phyloP scores from a whole-genome alignment of 2,888 invertebrate genomes.

The Calameuta idolon region DNA sequence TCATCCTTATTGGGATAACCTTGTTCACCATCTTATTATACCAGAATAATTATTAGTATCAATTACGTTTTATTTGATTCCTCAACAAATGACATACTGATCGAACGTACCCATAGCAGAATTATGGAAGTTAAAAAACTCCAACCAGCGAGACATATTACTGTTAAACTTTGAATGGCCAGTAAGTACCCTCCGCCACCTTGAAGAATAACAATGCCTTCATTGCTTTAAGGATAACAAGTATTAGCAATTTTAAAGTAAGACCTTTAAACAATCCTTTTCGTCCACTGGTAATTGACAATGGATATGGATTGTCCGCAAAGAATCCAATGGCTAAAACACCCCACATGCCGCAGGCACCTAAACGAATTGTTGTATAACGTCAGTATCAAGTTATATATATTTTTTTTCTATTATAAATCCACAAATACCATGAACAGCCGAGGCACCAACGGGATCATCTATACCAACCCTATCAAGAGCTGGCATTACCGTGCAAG shows the following conservation, averaged over 20 bases:
- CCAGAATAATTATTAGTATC: constrained; percentile 6
- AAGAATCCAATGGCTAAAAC: constrained; percentile 90
- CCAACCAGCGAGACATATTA: constrained; percentile 80
- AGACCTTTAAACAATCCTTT: constrained; percentile 81
- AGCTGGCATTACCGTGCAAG: constrained; percentile 78
- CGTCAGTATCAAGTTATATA: neutral
- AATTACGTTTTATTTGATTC: neutral
- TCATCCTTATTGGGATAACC: constrained; percentile 87
- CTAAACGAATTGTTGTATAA: constrained; percentile 30
- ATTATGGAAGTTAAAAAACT: constrained; percentile 78
- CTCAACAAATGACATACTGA: neutral
- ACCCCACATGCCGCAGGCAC: constrained; percentile 73
- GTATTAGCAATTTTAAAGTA: neutral
- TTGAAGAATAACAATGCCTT: constrained; percentile 51
- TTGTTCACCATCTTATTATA: constrained; percentile 73
- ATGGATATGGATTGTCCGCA: constrained; percentile 85
- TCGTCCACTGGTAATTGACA: constrained; percentile 83
- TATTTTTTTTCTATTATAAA: neutral
- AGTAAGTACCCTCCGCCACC: constrained; percentile 91
- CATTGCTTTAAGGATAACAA: neutral
- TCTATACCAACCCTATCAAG: constrained; percentile 85
- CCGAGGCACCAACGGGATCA: constrained; percentile 91
- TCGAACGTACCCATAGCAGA: constrained; percentile 75
- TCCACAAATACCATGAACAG: constrained; percentile 82
- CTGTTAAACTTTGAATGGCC: constrained; percentile 83